These are phyloP conservation scores for Thalassarche chlororhynchos DNA, from an alignment of 2,113 vertebrate species.

Conservation along the genomic window DNA sequence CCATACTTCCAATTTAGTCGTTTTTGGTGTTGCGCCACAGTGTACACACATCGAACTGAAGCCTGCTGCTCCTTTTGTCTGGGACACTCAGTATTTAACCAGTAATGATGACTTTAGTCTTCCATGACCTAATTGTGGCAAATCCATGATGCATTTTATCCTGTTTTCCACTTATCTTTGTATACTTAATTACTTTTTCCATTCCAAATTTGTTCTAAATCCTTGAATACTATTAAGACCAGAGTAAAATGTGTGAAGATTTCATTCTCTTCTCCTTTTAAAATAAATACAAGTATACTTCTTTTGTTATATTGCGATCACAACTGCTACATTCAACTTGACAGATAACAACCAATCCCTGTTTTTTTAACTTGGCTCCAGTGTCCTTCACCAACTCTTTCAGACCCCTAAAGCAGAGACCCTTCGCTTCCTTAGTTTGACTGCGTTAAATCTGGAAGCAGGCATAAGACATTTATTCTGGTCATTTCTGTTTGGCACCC, in stretches of 20 bases:
- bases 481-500: not conserved
- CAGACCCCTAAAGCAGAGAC: not conserved
- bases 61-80: not conserved
- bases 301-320: not conserved
- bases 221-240: not conserved
- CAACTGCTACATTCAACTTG: not conserved
- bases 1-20: not conserved
- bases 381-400: not conserved
- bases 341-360: not conserved
- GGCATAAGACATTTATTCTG: not conserved
- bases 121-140: constrained; percentile 19
- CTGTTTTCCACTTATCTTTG: constrained; percentile 27
- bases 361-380: not conserved
- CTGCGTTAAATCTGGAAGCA: not conserved
- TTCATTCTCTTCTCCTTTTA: not conserved
- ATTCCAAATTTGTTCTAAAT: not conserved
- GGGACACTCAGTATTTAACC: not conserved
- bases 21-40: fast-evolving
- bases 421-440: not conserved
- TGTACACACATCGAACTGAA: not conserved
- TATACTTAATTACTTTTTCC: not conserved
- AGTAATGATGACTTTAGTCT: not conserved
- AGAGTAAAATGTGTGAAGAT: not conserved
- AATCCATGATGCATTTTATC: constrained; percentile 24
- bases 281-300: not conserved